Evolutionary conservation across 1,140 invertebrate genomes (phyloP).

Genomic region (Drosophila gunungcola): DNA sequence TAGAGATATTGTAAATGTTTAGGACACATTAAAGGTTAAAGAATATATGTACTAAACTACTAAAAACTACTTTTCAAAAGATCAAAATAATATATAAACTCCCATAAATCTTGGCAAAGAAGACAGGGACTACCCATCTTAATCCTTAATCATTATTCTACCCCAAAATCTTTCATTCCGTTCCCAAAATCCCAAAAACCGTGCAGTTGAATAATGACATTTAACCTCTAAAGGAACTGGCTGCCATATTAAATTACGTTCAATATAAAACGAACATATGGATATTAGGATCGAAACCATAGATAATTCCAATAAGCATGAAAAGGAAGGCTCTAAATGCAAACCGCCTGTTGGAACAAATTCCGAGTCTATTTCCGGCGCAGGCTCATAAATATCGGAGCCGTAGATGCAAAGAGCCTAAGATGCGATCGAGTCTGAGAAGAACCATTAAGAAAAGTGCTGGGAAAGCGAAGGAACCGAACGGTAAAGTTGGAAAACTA

Average conservation of each 20-base stretch:
- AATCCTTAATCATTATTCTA: too few species aligned
- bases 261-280: not conserved
- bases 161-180: not conserved
- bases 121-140: not conserved
- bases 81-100: too few species aligned
- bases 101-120: too few species aligned
- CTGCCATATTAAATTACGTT: slow-evolving; percentile 42
- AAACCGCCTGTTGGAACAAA: slow-evolving; percentile 31
- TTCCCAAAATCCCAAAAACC: not conserved
- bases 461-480: slow-evolving; percentile 40
- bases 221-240: slow-evolving; percentile 3
- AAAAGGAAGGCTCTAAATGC: slow-evolving; percentile 31
- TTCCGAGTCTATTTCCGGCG: slow-evolving; percentile 66
- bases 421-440: slow-evolving; percentile 47
- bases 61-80: too few species aligned
- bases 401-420: slow-evolving; percentile 29
- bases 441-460: slow-evolving; percentile 72
- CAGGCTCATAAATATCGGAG: slow-evolving; percentile 61
- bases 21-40: too few species aligned
- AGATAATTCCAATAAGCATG: slow-evolving; percentile 75
- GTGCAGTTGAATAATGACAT: slow-evolving; percentile 13
- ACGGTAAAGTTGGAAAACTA: slow-evolving; percentile 63
- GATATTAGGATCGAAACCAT: slow-evolving; percentile 7
- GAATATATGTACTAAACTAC: too few species aligned
- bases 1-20: too few species aligned